Evolutionary conservation across 2,888 invertebrate genomes (phyloP).

Genomic region (Eretmocerus hayati): DNA sequence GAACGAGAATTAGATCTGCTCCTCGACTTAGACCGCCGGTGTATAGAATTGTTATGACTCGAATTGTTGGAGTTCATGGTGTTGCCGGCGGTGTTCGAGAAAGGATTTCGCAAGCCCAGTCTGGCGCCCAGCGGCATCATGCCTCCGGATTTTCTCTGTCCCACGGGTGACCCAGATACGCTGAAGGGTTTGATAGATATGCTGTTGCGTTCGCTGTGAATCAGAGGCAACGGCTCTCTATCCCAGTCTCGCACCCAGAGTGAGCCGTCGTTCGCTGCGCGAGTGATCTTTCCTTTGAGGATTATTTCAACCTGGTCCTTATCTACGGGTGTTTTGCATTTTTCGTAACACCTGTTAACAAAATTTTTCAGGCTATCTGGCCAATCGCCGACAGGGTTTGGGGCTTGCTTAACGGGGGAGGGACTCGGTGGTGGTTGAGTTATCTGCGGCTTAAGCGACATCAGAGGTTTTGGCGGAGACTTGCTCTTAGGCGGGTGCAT

Average conservation of each 20-base stretch:
- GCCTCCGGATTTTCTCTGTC: slow-evolving; percentile 47
- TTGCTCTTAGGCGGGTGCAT: slow-evolving; percentile 40
- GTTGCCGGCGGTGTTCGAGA: background rate
- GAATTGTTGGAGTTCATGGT: background rate
- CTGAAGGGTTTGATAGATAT: slow-evolving; percentile 60
- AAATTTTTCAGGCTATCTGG: slow-evolving; percentile 77
- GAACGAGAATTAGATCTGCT: slow-evolving; percentile 48
- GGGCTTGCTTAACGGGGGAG: slow-evolving; percentile 41
- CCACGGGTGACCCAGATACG: slow-evolving; percentile 32
- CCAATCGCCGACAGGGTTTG: slow-evolving; percentile 63
- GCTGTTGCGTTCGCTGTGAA: slow-evolving; percentile 69
- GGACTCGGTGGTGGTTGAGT: slow-evolving; percentile 29
- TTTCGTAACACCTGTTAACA: slow-evolving; percentile 86
- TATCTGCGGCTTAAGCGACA: background rate
- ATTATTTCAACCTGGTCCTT: slow-evolving; percentile 92
- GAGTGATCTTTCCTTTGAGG: slow-evolving; percentile 87
- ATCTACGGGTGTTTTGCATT: slow-evolving; percentile 80
- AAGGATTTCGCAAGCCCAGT: slow-evolving; percentile 47
- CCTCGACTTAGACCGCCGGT: slow-evolving; percentile 20
- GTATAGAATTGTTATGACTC: no score
- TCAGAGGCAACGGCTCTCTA: slow-evolving; percentile 84
- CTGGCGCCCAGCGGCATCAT: slow-evolving; percentile 56
- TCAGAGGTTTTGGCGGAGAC: slow-evolving; percentile 12
- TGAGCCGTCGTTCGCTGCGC: slow-evolving; percentile 80
- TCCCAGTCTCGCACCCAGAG: slow-evolving; percentile 92